A percentile compares a stretch with the other conserved stretches of the same genome.
Evolutionary conservation across 2,888 invertebrate genomes (phyloP).

Genomic region (Oscheius sp.): DNA sequence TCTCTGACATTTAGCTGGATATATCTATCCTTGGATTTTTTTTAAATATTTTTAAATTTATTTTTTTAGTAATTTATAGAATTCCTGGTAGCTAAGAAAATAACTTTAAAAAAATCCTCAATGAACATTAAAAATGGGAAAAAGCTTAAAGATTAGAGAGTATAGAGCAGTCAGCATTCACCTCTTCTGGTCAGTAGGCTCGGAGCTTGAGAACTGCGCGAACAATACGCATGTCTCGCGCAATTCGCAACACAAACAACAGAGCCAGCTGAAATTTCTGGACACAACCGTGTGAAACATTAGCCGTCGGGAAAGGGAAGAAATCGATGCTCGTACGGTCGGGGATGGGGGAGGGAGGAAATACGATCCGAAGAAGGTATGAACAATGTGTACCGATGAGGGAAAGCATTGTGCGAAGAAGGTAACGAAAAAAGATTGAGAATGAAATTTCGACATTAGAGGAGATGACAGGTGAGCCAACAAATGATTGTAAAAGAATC

Average conservation of each 20-base stretch:
- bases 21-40: no score
- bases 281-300: no score
- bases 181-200: no score
- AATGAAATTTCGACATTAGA: neutral
- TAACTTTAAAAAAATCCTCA: neutral
- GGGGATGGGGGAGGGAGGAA: neutral
- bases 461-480: neutral
- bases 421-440: neutral
- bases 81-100: neutral
- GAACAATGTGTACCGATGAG: neutral
- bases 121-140: no score
- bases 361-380: neutral
- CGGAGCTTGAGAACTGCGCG: conserved; percentile 22
- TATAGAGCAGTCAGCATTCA: neutral
- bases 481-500: no score
- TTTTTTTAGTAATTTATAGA: no score
- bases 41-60: no score
- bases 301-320: neutral
- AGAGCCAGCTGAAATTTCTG: conserved; percentile 25
- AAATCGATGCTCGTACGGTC: neutral
- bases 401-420: neutral
- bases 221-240: conserved; percentile 30
- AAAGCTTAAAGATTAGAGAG: neutral
- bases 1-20: no score
- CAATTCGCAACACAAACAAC: conserved; percentile 27